phyloP scores from a whole-genome alignment of 2,113 vertebrate genomes.

The Parotia lawesii region DNA sequence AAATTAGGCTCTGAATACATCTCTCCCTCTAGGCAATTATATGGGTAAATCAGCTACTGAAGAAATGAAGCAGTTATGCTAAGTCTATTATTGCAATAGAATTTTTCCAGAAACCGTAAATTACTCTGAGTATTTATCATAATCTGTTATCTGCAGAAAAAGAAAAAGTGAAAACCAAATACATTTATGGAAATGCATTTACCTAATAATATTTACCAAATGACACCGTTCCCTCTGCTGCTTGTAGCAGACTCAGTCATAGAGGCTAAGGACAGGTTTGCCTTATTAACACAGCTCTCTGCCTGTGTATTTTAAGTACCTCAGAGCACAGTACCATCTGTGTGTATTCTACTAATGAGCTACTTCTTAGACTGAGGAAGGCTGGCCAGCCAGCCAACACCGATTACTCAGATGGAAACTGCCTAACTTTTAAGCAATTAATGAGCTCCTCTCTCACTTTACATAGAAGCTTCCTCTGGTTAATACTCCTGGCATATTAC shows the following conservation, averaged over 20 bases:
- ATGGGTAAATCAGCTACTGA: conserved; percentile 48
- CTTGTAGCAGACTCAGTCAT: conserved; percentile 13
- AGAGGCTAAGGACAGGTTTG: conserved; percentile 20
- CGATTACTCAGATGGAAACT: conserved; percentile 67
- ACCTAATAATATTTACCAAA: conserved; percentile 55
- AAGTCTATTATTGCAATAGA: conserved; percentile 13
- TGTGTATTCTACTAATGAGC: conserved; percentile 73
- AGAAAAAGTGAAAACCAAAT: conserved; percentile 35
- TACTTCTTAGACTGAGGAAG: conserved; percentile 51
- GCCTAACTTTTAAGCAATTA: conserved; percentile 71
- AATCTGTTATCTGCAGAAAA: background rate
- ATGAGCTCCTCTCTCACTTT: conserved; percentile 50
- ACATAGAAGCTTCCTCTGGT: conserved; percentile 42
- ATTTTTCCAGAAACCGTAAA: conserved; percentile 35
- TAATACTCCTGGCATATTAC: conserved; percentile 37
- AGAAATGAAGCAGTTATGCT: conserved; percentile 30
- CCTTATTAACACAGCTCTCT: conserved; percentile 58
- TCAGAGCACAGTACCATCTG: conserved; percentile 68
- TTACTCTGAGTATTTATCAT: conserved; percentile 51
- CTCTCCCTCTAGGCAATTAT: conserved; percentile 45
- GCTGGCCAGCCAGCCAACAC: conserved; percentile 61
- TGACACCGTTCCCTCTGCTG: conserved; percentile 26
- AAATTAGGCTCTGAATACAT: background rate
- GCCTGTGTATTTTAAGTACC: conserved; percentile 65
- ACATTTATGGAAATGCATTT: conserved; percentile 44